Evolutionary conservation across 2,888 invertebrate species (phyloP).

Genomic region (Sericinus montela): DNA sequence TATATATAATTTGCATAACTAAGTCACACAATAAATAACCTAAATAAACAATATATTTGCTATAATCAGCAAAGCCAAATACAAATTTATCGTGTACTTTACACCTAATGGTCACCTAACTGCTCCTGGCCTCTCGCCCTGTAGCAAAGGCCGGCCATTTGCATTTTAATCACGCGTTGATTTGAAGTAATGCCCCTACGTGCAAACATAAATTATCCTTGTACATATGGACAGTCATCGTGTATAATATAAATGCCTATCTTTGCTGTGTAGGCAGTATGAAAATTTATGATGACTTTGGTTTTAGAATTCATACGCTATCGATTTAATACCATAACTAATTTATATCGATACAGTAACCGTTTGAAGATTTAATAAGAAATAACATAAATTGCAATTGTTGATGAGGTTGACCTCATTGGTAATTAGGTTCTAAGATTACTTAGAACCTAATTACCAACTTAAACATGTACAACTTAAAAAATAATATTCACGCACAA

Average conservation of each 20-base stretch:
- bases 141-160: conserved; percentile 56
- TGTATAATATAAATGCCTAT: conserved; percentile 7
- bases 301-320: too few relatives aligned
- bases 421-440: too few relatives aligned
- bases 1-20: too few relatives aligned
- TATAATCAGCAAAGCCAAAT: conserved; percentile 2
- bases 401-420: too few relatives aligned
- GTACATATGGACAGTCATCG: conserved; percentile 32
- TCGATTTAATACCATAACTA: too few relatives aligned
- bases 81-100: conserved; percentile 28
- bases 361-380: too few relatives aligned
- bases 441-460: too few relatives aligned
- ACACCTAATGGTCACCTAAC: conserved; percentile 57
- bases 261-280: background rate
- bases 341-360: too few relatives aligned
- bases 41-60: background rate
- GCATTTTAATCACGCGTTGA: conserved; percentile 71
- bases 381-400: too few relatives aligned
- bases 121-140: conserved; percentile 41
- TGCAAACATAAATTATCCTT: conserved; percentile 47
- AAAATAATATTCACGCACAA: too few relatives aligned
- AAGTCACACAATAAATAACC: too few relatives aligned
- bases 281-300: background rate
- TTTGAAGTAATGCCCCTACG: conserved; percentile 55
- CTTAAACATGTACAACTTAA: too few relatives aligned